These are phyloP conservation scores for Rhadina sibilatrix DNA, from an alignment of 2,113 vertebrate genomes.

Conservation along the genomic window DNA sequence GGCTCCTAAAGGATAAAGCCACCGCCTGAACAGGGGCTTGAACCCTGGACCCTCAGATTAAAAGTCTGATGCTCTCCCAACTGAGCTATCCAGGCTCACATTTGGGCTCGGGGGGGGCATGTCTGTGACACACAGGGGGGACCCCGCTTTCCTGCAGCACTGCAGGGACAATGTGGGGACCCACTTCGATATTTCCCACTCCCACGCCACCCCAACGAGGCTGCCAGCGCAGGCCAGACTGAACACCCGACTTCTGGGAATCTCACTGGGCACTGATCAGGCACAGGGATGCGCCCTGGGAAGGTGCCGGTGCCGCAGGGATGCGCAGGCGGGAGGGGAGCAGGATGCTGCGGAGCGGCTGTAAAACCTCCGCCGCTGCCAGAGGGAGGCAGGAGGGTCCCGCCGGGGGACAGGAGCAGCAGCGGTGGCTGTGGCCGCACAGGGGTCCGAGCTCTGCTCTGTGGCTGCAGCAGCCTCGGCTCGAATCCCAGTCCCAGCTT, in stretches of 20 bases:
- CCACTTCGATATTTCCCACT: accelerated
- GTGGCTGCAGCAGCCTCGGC: conserved; percentile 71
- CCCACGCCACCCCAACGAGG: neutral
- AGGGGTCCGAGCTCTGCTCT: conserved; percentile 50
- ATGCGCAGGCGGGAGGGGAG: neutral
- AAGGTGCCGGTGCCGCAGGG: neutral
- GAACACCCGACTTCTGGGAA: neutral
- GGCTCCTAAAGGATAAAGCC: neutral
- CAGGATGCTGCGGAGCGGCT: neutral
- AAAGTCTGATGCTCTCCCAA: conserved; percentile 54
- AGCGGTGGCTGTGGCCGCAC: neutral
- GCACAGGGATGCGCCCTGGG: neutral
- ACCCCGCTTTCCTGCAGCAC: neutral
- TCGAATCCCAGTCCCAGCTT: conserved; percentile 71
- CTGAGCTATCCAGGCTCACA: conserved; percentile 31
- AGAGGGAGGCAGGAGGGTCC: neutral
- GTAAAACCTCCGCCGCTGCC: neutral
- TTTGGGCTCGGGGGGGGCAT: accelerated
- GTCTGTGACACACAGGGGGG: accelerated
- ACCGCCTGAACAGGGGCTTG: conserved; percentile 24
- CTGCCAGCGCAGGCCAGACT: neutral
- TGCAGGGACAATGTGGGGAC: accelerated
- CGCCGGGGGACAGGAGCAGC: neutral
- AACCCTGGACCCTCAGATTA: conserved; percentile 54
- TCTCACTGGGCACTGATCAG: accelerated